These are phyloP conservation scores for Cranoglanis bouderius DNA, from an alignment of 2,113 vertebrate genomes.

Conservation along the genomic window DNA sequence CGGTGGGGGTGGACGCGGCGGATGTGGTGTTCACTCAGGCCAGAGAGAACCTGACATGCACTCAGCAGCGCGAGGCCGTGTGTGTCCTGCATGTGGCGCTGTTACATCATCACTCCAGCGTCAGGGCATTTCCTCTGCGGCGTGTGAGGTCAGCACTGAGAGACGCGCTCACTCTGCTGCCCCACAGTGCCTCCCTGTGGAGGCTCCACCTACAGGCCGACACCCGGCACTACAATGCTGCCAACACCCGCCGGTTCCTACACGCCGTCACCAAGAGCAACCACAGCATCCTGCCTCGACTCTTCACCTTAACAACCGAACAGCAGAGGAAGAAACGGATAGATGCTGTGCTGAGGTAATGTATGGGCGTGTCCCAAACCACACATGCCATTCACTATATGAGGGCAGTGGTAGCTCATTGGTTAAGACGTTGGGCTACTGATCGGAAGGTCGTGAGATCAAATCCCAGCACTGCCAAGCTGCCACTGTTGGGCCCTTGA, in stretches of 20 bases:
- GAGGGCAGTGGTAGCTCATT: no score
- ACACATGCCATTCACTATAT: no score
- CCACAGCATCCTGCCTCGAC: slow-evolving; percentile 78
- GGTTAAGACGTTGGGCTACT: no score
- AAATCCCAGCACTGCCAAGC: no score
- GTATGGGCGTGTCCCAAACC: neutral
- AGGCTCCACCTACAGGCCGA: slow-evolving; percentile 82
- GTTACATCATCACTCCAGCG: slow-evolving; percentile 79
- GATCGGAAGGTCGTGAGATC: no score
- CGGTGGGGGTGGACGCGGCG: slow-evolving; percentile 82
- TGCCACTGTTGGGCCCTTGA: no score
- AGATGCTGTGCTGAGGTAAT: slow-evolving; percentile 85
- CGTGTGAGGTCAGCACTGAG: slow-evolving; percentile 79
- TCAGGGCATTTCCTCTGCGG: slow-evolving; percentile 77
- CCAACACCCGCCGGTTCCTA: slow-evolving; percentile 85
- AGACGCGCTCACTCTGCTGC: slow-evolving; percentile 75
- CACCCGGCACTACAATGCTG: slow-evolving; percentile 82
- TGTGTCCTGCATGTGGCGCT: slow-evolving; percentile 79
- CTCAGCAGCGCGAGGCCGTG: slow-evolving; percentile 72
- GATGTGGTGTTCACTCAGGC: slow-evolving; percentile 73
- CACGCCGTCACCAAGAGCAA: slow-evolving; percentile 73
- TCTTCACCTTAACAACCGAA: slow-evolving; percentile 90
- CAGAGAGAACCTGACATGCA: slow-evolving; percentile 67
- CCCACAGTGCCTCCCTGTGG: slow-evolving; percentile 82
- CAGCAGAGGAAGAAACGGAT: slow-evolving; percentile 84